phyloP scores from a whole-genome alignment of 2,888 invertebrate genomes.

The Stenichneumon culpator region DNA sequence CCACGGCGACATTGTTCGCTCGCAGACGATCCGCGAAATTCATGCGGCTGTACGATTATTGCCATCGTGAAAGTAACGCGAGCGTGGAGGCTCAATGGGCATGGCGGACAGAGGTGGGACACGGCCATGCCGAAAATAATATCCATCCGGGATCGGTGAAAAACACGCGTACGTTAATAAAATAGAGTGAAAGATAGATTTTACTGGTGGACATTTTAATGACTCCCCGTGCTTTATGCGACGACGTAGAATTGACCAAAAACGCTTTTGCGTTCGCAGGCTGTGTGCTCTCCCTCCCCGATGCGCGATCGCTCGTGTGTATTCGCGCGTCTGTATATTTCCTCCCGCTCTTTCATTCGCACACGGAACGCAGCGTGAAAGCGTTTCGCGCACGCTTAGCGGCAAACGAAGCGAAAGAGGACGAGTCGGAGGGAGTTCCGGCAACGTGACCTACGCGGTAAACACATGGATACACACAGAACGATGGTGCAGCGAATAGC shows the following conservation, averaged over 20 bases:
- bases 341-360: conserved; percentile 53
- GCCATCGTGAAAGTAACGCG: conserved; percentile 31
- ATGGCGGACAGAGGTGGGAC: no score
- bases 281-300: neutral
- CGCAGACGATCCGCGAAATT: conserved; percentile 33
- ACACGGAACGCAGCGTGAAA: conserved; percentile 20
- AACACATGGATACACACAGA: conserved; percentile 5
- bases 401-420: conserved; percentile 60
- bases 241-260: conserved; percentile 47
- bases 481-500: conserved; percentile 3
- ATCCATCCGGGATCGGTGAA: neutral
- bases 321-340: conserved; percentile 35
- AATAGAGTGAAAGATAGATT: conserved; percentile 28
- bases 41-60: conserved; percentile 40
- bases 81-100: neutral
- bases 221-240: conserved; percentile 45
- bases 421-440: conserved; percentile 31
- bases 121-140: conserved; percentile 4
- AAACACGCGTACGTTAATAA: neutral
- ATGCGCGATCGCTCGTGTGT: neutral
- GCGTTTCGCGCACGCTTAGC: conserved; percentile 56
- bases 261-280: neutral
- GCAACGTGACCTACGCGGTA: conserved; percentile 45
- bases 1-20: neutral
- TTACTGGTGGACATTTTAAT: conserved; percentile 48